Evolutionary conservation across 2,888 invertebrate species (phyloP), one percentile per base, ranked within the genome.

Genomic region (Lepas anatifera): DNA sequence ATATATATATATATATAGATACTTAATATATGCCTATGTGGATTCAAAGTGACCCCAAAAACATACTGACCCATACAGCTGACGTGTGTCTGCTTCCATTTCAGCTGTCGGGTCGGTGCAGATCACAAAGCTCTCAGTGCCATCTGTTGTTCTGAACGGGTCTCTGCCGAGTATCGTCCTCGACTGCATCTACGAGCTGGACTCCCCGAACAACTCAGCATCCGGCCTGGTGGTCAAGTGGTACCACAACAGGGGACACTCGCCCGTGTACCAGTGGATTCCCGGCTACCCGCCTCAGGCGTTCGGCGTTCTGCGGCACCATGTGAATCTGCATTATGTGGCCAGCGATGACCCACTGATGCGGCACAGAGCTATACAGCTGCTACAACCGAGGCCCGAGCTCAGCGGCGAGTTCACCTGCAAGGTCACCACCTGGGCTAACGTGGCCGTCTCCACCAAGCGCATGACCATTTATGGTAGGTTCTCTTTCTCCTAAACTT

Each of bases 381-480:
- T 90, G 73, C 78, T 84, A 7, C 84, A 85, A 72, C 88, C 87
- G 0, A 85, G 86, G 1, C 85, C 86, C 1, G 87, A 89, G 63
- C 81, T 89, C 52, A 86, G 87, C 1, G 89, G 89, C 0, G 86
- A 87, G 76, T 88, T 89, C 77, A 87, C 86, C 67, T 90, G 89
- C 76, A 84, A 85, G 37, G 87, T 89, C 6, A 87, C 87, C 27
- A 86, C 88, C 0, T 85, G 87, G 76, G 80, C 85, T 6, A 86
- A 86, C 68, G 89, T 89, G 76, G 87, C 86, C 76, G 85, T 85
- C 75, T 83, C 81, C 75, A 84, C 84, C 2, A 84, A 84, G 72
- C 84, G 83, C 1, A 86, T 87, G 87, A 84, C 85, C 70, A 85
- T 87, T 74, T 87, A 85, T 77, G 87, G 87, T 87, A 78, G 82